Evolutionary conservation across 2,797 vertebrate genomes (phyloP).

Genomic region (Stomatorhinus walkeri): DNA sequence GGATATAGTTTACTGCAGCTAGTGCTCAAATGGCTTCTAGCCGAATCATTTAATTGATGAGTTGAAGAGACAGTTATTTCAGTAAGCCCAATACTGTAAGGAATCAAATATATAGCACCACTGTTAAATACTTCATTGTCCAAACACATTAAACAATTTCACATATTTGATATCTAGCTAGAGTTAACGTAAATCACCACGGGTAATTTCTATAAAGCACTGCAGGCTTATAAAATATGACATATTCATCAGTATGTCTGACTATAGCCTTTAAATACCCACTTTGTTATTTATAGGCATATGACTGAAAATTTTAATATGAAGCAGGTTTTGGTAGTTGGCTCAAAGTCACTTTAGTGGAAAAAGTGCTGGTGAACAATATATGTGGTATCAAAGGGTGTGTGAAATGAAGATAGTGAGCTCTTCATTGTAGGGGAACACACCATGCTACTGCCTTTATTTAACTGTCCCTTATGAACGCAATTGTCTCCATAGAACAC

Average conservation of each 20-base stretch:
- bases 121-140: not conserved
- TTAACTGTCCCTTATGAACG: not conserved
- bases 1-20: not conserved
- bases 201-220: not conserved
- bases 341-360: not conserved
- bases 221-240: not conserved
- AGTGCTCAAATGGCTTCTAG: not conserved
- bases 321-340: not conserved
- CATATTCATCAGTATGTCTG: not conserved
- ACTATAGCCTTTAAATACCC: not conserved
- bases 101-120: not conserved
- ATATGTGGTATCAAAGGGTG: not conserved
- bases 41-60: constrained; percentile 3
- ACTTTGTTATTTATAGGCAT: not conserved
- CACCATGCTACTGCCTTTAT: not conserved
- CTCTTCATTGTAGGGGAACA: not conserved
- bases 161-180: not conserved
- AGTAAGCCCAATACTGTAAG: not conserved
- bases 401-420: not conserved
- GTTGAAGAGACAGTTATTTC: not conserved
- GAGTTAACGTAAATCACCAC: not conserved
- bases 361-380: not conserved
- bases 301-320: not conserved
- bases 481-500: not conserved
- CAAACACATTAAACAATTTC: constrained; percentile 14